Conservation (phyloP, 1,140 invertebrate species). For the Eupristina koningsbergeri region DNA sequence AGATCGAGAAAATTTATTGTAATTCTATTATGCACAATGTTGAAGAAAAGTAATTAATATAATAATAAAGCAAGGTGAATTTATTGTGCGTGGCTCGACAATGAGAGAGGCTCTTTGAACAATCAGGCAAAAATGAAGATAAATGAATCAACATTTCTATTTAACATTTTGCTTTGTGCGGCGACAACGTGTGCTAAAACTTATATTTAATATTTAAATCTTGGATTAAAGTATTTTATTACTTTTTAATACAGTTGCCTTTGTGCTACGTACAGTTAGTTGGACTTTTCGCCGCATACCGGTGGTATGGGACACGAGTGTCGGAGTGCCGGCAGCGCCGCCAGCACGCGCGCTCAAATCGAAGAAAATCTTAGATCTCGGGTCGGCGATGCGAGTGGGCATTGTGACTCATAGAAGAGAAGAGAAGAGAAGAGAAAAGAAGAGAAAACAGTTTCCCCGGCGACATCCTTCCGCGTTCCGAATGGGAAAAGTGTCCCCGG, state of each 20-base stretch:
- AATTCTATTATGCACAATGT: slow-evolving; percentile 37
- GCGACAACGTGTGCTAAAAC: too few relatives aligned
- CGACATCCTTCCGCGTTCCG: not conserved
- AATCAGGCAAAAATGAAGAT: slow-evolving; percentile 27
- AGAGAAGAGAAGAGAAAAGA: too few relatives aligned
- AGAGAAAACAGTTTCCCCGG: too few relatives aligned
- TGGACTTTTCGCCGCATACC: not conserved
- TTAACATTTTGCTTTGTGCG: not conserved
- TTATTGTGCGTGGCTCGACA: not conserved
- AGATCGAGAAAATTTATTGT: too few relatives aligned
- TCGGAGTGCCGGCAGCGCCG: too few relatives aligned
- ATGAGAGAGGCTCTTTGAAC: slow-evolving; percentile 11
- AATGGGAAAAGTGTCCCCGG: not conserved
- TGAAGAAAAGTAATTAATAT: slow-evolving; percentile 28
- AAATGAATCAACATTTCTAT: slow-evolving; percentile 25
- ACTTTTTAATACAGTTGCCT: not conserved
- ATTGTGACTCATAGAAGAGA: too few relatives aligned
- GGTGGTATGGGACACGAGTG: too few relatives aligned
- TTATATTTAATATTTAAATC: too few relatives aligned
- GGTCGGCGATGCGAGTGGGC: too few relatives aligned
- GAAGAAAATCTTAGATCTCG: too few relatives aligned
- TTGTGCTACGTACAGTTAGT: not conserved
- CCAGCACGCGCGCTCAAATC: too few relatives aligned
- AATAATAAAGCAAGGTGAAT: slow-evolving; percentile 21
- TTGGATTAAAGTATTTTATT: too few relatives aligned